Evolutionary conservation across 1,140 invertebrate genomes (phyloP), one percentile per base, ranked within the genome.

Genomic region (Apis dorsata): DNA sequence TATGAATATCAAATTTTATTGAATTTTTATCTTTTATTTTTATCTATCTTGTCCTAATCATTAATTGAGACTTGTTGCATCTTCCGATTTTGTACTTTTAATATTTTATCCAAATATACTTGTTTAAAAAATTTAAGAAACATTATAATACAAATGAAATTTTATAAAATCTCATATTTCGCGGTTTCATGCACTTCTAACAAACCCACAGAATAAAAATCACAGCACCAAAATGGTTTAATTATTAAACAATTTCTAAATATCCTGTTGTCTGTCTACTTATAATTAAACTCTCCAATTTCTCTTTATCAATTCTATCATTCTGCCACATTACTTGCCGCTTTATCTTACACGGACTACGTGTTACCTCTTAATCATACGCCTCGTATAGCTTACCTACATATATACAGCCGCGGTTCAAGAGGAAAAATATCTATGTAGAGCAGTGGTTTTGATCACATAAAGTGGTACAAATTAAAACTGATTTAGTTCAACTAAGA

Each of bases 321-420:
- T 44, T 74, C 55, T 11, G 44, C 73, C 51, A 59, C 57, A 10
- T 85, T 74, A 72, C 13, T 28, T 49, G 69, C 51, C 71, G 51
- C 60, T 62, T 3, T 72, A 72, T 75, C 24, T 84, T 84, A 80
- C 78, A 78, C n/a, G 57, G 34, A 73, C 49, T 87, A 87, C 51
- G 62, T 60, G 62, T 80, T 84, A 77, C 75, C 60, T 77, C 62
- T 87, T 84, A 84, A 86, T 76, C 68, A n/a, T 86, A 86, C 72
- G 71, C 65, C 59, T 80, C 76, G 71, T 87, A 86, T 66, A 76
- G 66, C 53, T 77, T 86, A 78, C 65, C 84, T 86, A 85, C 68
- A 86, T 87, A 85, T 85, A n/a, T 87, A 87, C 85, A 87, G 62
- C n/a, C 75, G 84, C 59, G 71, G 44, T 51, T 72, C 53, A 13